Evolutionary conservation across 1,140 invertebrate species (phyloP), one percentile per base, ranked within the genome.

Genomic region (Cotesia chilonis): DNA sequence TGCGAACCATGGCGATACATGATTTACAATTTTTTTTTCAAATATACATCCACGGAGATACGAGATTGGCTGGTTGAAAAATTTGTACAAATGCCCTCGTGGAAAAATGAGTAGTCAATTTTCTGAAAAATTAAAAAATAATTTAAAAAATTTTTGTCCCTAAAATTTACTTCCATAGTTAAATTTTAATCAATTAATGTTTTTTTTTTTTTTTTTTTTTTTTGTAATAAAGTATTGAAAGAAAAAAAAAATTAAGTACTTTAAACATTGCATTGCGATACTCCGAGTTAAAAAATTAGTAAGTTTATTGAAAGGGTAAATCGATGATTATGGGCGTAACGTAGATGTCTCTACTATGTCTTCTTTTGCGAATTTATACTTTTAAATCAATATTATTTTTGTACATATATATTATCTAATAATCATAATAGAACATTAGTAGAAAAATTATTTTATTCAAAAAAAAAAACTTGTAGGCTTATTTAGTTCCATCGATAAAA

Each of bases 21-120:
- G 12, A 64, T 87, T 37, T 92, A 91, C 79, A 88, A 90, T 67
- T 77, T 80, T 51, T 73, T 91, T 14, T 90, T 91, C 52, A 78
- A 76, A 63, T 79, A 86, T 0, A 82, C 83, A 65, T 90, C 91
- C 0, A 77, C 77, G 0, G 75, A 74, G 0, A 4, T 91, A n/a
- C 79, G 88, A 7, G 90, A 92, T 76, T 86, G 81, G 83, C 79
- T 92, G 4, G 81, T 90, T 1, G 71, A 83, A 6, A 85, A 77
- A 70, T 92, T 92, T 75, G 85, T 90, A 36, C 77, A 78, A 4
- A 84, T 89, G 83, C 91, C 91, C 0, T 4, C 14, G 7, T 86
- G 82, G 81, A 78, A 78, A 28, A 67, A 64, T 12, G 10, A 47
- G 4, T 6, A 7, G 2, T 47, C 0, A 60, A 41, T 35, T 41